Evolutionary conservation across 2,113 vertebrate genomes (phyloP).

Genomic region (Addax nasomaculatus): DNA sequence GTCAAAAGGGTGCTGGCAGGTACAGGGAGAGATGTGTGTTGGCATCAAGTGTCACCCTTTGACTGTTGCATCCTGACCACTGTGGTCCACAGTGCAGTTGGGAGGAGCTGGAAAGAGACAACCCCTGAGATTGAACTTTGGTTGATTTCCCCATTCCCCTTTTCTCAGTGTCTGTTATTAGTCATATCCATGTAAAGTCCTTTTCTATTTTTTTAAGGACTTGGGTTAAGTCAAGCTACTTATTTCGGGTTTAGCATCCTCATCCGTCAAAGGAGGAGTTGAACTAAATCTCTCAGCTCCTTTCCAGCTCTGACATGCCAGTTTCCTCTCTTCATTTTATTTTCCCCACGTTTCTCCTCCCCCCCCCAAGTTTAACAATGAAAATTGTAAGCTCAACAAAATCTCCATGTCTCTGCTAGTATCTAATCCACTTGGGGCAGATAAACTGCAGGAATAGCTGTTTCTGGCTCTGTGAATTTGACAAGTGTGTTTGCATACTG

Average conservation of each 20-base stretch:
- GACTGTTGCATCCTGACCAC: background rate
- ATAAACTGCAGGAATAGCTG: background rate
- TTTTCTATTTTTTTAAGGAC: background rate
- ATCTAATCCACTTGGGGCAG: background rate
- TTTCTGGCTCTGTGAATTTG: background rate
- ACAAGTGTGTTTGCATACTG: background rate
- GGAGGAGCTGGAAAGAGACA: background rate
- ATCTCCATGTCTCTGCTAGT: background rate
- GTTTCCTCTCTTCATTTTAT: background rate
- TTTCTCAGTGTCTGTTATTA: background rate
- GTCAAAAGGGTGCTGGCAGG: background rate
- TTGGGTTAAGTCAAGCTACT: background rate
- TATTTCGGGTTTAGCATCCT: background rate
- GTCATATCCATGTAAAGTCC: background rate
- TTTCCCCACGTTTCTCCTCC: background rate
- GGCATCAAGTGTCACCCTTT: background rate
- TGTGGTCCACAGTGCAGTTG: background rate
- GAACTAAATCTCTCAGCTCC: background rate
- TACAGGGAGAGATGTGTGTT: background rate
- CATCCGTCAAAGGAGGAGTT: background rate
- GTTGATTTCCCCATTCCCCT: background rate
- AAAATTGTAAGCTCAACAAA: conserved; percentile 8
- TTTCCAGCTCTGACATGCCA: background rate
- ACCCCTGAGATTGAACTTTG: background rate
- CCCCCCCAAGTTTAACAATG: background rate